Evolutionary conservation across 2,797 vertebrate species (phyloP), one percentile per base, ranked within the genome.

Genomic region (Chrysocyon brachyurus): DNA sequence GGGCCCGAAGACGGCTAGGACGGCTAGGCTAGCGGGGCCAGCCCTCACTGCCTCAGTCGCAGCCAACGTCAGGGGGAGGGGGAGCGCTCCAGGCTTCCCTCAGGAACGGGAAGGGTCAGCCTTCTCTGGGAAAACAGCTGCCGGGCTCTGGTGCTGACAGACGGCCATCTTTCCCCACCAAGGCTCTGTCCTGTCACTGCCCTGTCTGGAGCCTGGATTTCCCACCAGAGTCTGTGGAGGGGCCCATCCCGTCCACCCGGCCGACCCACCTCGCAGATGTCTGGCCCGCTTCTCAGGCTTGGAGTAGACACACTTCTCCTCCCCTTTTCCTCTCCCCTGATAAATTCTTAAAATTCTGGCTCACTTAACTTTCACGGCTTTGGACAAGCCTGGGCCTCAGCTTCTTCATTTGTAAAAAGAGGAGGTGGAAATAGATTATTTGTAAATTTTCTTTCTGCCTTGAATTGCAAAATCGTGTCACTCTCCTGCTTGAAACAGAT

Each of bases 81-180:
- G 52, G 89, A 24, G 17, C 0, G 0, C 72, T 49, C 77, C 17
- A 6, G 91, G 72, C 87, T 88, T 91, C 82, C 72, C 89, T 97
- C 89, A 75, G 97, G 97, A 92, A 96, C 94, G 84, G 81, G 73
- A 90, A 86, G 81, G 70, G 64, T 54, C 79, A 0, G 0, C 31
- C 36, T 94, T 85, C 87, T 84, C 61, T 46, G 49, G 87, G 85
- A 91, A 97, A 85, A 97, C 94, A 96, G 96, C 96, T 96, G 96
- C 90, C 54, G 84, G 73, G 86, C 75, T 61, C 66, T 9, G 70
- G 70, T 77, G 84, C 93, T 91, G 97, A 96, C 96, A 96, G 87
- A 40, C 54, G 88, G 91, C 79, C 86, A 46, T 92, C 95, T 94
- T n/a, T 89, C 87, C 94, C 91, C 90, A 90, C 52, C n/a, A 17